These are phyloP conservation scores for Poeciliopsis infans DNA, from an alignment of 2,797 vertebrate species.

Conservation along the genomic window DNA sequence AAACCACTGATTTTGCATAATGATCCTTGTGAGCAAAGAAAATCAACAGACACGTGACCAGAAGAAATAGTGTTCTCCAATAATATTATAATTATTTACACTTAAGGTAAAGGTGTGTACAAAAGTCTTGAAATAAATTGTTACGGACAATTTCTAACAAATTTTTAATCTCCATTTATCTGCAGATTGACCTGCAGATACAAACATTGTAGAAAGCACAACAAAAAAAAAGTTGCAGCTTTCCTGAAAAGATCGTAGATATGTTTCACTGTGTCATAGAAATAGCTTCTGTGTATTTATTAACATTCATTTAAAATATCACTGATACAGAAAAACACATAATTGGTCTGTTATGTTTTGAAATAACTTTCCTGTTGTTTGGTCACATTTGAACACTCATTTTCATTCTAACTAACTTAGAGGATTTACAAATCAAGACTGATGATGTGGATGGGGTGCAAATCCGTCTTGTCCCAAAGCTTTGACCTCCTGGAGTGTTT, in stretches of 20 bases:
- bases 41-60: slow-evolving; percentile 1
- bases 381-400: neutral
- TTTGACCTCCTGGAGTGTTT: slow-evolving; percentile 61
- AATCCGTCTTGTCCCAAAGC: slow-evolving; percentile 16
- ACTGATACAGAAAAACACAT: neutral
- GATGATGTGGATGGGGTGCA: slow-evolving; percentile 43
- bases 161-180: neutral
- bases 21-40: slow-evolving; percentile 6
- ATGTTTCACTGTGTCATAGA: neutral
- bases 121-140: neutral
- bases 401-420: neutral
- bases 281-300: too few relatives aligned
- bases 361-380: neutral
- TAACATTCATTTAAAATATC: too few relatives aligned
- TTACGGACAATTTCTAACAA: neutral
- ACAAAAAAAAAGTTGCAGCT: neutral
- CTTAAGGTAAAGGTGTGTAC: neutral
- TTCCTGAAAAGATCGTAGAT: neutral
- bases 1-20: slow-evolving; percentile 14
- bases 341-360: neutral
- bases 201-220: neutral
- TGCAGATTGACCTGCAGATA: neutral
- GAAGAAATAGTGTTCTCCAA: neutral
- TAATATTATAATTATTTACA: neutral
- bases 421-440: slow-evolving; percentile 23